A percentile compares a stretch with the other conserved stretches of the same genome.
Evolutionary conservation across 2,797 vertebrate species (phyloP).

Genomic region (Catharus ustulatus): DNA sequence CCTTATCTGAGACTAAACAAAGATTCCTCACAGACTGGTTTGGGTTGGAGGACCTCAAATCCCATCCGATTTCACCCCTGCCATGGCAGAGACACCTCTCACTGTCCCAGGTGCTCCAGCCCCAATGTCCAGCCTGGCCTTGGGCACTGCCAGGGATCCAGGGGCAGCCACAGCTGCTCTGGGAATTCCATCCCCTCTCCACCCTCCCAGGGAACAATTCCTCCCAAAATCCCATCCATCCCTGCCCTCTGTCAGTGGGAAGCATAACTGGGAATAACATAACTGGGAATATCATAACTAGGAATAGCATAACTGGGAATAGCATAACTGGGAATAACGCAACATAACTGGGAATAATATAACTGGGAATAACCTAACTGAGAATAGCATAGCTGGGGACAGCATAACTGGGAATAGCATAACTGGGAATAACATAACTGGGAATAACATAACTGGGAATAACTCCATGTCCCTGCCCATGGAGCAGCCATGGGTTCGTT

Average conservation of each 20-base stretch:
- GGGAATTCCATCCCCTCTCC: not conserved
- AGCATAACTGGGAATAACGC: no score
- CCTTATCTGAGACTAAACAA: not conserved
- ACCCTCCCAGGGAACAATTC: not conserved
- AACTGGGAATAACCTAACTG: not conserved
- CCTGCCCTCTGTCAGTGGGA: not conserved
- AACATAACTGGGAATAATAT: not conserved
- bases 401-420: not conserved
- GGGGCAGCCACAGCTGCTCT: not conserved
- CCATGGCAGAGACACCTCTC: not conserved
- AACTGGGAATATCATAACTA: no score
- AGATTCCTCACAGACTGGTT: not conserved
- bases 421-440: not conserved
- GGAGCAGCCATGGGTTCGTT: fast-evolving
- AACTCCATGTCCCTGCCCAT: fast-evolving
- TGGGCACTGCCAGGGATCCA: not conserved
- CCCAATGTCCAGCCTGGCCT: fast-evolving
- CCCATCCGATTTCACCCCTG: fast-evolving
- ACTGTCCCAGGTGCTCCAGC: fast-evolving
- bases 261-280: not conserved
- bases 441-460: not conserved
- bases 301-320: not conserved
- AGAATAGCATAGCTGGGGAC: not conserved
- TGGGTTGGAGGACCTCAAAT: not conserved
- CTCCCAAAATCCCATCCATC: not conserved